Conservation (phyloP, 2,113 vertebrate genomes). For the Aspiorhynchus laticeps region DNA sequence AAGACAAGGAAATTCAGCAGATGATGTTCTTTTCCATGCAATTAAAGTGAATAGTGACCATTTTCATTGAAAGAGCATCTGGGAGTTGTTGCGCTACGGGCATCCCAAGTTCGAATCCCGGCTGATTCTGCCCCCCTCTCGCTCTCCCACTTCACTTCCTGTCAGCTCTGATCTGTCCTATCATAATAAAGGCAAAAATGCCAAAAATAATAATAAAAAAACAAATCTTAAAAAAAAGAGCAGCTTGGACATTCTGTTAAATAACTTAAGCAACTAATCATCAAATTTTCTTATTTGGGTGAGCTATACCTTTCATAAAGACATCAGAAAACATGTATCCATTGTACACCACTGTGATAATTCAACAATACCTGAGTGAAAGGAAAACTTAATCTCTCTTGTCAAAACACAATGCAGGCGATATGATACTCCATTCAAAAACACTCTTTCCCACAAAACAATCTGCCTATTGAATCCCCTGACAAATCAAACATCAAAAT, state of each 20-base stretch:
- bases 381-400: background rate
- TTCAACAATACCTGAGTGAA: constrained; percentile 1
- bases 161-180: no score
- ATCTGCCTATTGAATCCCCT: background rate
- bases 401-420: background rate
- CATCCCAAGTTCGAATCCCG: no score
- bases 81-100: background rate
- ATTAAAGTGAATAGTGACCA: background rate
- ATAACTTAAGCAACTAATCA: background rate
- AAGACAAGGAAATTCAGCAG: background rate
- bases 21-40: background rate
- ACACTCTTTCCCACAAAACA: constrained; percentile 6
- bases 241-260: background rate
- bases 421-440: constrained; percentile 25
- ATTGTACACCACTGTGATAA: background rate
- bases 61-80: background rate
- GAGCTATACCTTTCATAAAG: background rate
- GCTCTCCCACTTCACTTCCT: no score
- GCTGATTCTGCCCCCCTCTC: no score
- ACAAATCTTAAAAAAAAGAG: background rate
- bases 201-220: no score
- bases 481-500: background rate
- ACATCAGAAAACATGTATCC: background rate
- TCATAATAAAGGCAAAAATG: no score
- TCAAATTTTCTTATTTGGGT: background rate